A percentile compares a stretch with the other conserved stretches of the same genome.
These are phyloP conservation scores for Limosa lapponica DNA, from an alignment of 2,797 vertebrate genomes.

Conservation along the genomic window DNA sequence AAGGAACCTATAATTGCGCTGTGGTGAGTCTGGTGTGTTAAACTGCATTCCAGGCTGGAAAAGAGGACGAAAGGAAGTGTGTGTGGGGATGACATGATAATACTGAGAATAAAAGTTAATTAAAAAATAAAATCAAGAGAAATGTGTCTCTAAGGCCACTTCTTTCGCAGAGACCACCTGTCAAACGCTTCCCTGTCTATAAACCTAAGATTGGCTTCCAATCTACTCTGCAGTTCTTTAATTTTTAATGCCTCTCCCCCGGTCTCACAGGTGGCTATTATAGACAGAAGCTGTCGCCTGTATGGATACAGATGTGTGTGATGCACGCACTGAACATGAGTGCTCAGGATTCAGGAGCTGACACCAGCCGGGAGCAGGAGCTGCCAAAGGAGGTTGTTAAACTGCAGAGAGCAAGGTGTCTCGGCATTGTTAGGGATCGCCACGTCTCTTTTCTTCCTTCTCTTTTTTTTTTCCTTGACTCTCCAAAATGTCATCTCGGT, in stretches of 20 bases:
- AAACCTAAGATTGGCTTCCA: constrained; percentile 73
- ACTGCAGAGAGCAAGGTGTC: not conserved
- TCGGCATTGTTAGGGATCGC: not conserved
- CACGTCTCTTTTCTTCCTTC: not conserved
- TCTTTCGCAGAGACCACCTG: constrained; percentile 79
- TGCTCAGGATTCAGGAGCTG: not conserved
- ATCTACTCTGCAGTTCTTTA: constrained; percentile 72
- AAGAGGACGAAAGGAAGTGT: not conserved
- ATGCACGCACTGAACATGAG: constrained; percentile 2
- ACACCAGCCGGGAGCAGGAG: not conserved
- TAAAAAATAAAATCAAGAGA: constrained; percentile 85
- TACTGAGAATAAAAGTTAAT: constrained; percentile 83
- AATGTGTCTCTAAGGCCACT: constrained; percentile 82
- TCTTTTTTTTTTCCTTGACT: not conserved
- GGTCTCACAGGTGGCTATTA: constrained; percentile 74
- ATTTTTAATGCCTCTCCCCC: constrained; percentile 80
- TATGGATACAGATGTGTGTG: constrained; percentile 57
- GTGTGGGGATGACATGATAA: constrained; percentile 40
- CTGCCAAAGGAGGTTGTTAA: constrained; percentile 7
- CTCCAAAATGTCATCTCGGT: not conserved
- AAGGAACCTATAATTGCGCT: not conserved
- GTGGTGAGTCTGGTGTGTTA: constrained; percentile 35
- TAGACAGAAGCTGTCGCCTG: constrained; percentile 62
- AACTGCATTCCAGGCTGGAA: constrained; percentile 48
- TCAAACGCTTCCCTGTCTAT: constrained; percentile 77